A percentile compares a stretch with the other conserved stretches of the same genome.
Conservation (phyloP, 2,113 vertebrate genomes). For the Benitochromis conjunctus region DNA sequence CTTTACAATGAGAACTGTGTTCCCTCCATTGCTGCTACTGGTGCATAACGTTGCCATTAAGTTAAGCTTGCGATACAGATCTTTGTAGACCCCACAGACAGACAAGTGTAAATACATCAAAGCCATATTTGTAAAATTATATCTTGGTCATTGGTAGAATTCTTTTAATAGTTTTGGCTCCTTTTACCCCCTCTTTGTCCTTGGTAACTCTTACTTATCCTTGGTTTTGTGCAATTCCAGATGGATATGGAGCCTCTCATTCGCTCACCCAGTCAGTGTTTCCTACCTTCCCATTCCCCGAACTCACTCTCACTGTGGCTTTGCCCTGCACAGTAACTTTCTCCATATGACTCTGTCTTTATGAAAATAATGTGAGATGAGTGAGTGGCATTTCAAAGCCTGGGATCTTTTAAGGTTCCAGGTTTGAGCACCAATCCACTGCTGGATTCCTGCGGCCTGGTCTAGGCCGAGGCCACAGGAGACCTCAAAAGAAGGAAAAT, state of each 20-base stretch:
- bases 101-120: not conserved
- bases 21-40: not conserved
- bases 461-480: conserved; percentile 62
- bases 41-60: conserved; percentile 15
- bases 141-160: not conserved
- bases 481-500: conserved; percentile 68
- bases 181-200: not conserved
- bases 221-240: conserved; percentile 24
- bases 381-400: conserved; percentile 59
- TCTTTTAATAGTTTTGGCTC: not conserved
- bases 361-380: conserved; percentile 48
- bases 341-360: conserved; percentile 54
- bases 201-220: conserved; percentile 14
- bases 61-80: not conserved
- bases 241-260: conserved; percentile 38
- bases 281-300: conserved; percentile 11
- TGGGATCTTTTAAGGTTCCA: conserved; percentile 64
- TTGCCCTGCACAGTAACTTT: conserved; percentile 42
- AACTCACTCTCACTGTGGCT: conserved; percentile 12
- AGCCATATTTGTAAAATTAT: not conserved
- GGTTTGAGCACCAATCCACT: conserved; percentile 39
- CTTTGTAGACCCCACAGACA: conserved; percentile 29
- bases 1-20: conserved; percentile 40
- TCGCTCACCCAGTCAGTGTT: conserved; percentile 8
- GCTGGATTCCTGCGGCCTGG: conserved; percentile 73